phyloP scores from a whole-genome alignment of 2,888 invertebrate species.

The Thysanoteuthis rhombus region DNA sequence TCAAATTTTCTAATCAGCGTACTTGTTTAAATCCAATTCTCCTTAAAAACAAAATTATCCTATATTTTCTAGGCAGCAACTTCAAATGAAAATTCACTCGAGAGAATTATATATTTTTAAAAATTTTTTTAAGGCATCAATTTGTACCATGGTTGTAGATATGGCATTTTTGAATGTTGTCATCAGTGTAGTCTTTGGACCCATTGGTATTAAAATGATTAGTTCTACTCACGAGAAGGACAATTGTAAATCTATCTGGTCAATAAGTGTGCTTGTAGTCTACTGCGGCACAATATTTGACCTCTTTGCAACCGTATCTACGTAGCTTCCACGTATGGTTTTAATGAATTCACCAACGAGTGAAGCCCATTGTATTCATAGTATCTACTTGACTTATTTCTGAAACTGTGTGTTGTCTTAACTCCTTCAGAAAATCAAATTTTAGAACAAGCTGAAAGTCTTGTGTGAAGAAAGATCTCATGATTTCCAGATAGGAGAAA shows the following conservation, averaged over 20 bases:
- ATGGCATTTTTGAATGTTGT: not conserved
- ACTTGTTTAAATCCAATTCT: no score
- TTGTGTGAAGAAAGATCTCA: no score
- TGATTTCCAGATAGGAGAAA: no score
- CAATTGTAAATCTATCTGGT: not conserved
- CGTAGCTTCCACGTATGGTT: not conserved
- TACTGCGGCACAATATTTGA: not conserved
- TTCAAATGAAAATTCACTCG: no score
- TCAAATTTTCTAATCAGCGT: no score
- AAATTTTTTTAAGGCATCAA: no score
- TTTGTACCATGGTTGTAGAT: no score
- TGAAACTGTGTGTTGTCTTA: not conserved
- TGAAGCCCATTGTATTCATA: not conserved
- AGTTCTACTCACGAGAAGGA: not conserved
- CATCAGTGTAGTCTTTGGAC: not conserved
- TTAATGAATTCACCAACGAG: not conserved
- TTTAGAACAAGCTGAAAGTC: no score
- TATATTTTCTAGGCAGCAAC: no score
- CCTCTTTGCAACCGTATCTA: not conserved
- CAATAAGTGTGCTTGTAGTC: not conserved
- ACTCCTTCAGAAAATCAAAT: not conserved
- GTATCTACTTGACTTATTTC: not conserved
- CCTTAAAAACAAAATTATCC: no score
- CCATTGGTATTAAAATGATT: not conserved
- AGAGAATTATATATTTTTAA: no score